Base-by-base conservation (phyloP, 2,113 vertebrate species). In the Oryzias woworae region DNA sequence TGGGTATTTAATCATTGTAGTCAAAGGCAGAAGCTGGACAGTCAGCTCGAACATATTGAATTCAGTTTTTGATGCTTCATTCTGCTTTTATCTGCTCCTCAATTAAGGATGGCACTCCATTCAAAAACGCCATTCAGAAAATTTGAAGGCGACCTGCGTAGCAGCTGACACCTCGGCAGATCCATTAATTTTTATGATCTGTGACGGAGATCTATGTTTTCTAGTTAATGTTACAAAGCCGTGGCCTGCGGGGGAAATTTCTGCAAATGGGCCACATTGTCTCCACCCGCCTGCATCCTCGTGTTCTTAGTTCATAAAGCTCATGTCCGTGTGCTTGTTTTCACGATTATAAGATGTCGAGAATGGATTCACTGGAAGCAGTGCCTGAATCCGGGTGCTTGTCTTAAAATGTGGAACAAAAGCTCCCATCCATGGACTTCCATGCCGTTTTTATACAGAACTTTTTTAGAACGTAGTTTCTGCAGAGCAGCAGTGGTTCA, bases 141-240 rank as follows among this genome's bases (percentile, higher is more conserved):
- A 36, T 36, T 7, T 10, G 5, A 5, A 20, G 5, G 26, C 26
- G 2, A 26, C 26, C 26, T 20, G 20, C 20, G 20, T 20, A 20
- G 20, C 20, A 20, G 20, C 20, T 5, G 26, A 28, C 26, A 28
- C 5, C 26, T 28, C 26, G 5, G 26, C 5, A 6, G 51, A 53
- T 63, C 53, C 43, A 66, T 73, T 77, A 7, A 42, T 53, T 66
- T 65, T 53, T 45, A 71, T 70, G 60, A 62, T 64, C 61, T 69
- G 43, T 75, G 77, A 69, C 64, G 74, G 69, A 65, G 63, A 69
- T 72, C 54, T 62, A 51, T 13, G 18, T 72, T 77, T 73, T 18
- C 53, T 4, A 10, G 60, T 73, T 64, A 58, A 69, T n/a, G 36
- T 69, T 64, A 46, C 56, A 63, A 71, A 69, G 45, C n/a, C 45